A percentile compares a stretch with the other conserved stretches of the same genome.
Conservation (phyloP, 2,113 vertebrate genomes). For the Oreotrochilus melanogaster region DNA sequence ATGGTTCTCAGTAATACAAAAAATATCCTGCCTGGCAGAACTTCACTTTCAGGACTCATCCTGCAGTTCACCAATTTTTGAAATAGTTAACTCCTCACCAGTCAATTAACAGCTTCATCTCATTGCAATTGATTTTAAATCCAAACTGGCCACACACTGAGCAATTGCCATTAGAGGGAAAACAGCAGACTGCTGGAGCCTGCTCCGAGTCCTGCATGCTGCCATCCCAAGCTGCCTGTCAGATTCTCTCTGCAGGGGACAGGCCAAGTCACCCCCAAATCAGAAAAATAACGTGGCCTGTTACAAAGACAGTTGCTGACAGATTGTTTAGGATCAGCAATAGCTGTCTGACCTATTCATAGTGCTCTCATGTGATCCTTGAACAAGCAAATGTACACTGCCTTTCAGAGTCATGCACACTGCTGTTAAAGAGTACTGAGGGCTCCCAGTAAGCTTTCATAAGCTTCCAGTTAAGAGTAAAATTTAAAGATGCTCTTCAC, state of each 20-base stretch:
- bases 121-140: background rate
- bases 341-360: constrained; percentile 55
- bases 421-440: background rate
- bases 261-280: background rate
- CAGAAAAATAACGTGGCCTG: background rate
- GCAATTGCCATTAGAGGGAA: background rate
- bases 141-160: background rate
- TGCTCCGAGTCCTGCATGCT: background rate
- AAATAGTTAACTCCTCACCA: background rate
- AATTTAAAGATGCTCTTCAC: background rate
- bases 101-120: background rate
- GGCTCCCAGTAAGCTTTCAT: background rate
- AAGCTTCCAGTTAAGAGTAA: background rate
- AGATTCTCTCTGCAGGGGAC: background rate
- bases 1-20: background rate
- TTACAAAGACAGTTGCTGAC: background rate
- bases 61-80: background rate
- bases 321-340: constrained; percentile 47
- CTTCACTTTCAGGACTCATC: background rate
- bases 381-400: background rate
- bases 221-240: rapidly evolving
- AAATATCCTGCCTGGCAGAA: background rate
- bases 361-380: constrained; percentile 45
- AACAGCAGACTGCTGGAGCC: background rate
- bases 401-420: constrained; percentile 35